A percentile compares a stretch with the other conserved stretches of the same genome.
Evolutionary conservation across 2,797 vertebrate genomes (phyloP).

Genomic region (Tamandua tetradactyla): DNA sequence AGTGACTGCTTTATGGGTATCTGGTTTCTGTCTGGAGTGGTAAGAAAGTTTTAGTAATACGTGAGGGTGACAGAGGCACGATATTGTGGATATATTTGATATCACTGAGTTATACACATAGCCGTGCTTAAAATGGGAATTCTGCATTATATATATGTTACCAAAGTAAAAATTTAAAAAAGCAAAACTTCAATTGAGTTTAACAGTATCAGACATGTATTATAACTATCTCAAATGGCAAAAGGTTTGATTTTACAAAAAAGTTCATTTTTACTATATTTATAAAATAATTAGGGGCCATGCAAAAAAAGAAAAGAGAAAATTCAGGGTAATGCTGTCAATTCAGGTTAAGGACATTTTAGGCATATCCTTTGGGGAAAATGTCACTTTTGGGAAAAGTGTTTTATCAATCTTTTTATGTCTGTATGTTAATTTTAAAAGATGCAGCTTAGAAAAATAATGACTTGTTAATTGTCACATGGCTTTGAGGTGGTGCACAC

Average conservation of each 20-base stretch:
- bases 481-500: neutral
- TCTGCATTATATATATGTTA: too few species aligned
- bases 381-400: neutral
- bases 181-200: too few species aligned
- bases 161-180: too few species aligned
- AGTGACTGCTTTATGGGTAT: too few species aligned
- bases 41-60: too few species aligned
- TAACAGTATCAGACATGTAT: neutral
- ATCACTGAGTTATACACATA: too few species aligned
- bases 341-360: neutral
- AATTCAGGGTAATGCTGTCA: neutral
- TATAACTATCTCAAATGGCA: neutral
- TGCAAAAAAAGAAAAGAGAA: conserved; percentile 24
- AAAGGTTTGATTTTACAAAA: neutral
- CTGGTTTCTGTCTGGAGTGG: too few species aligned
- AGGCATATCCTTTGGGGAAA: neutral
- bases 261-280: neutral
- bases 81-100: too few species aligned
- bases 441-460: neutral
- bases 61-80: too few species aligned
- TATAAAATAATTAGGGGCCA: neutral
- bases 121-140: too few species aligned
- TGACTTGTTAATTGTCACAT: neutral
- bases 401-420: neutral
- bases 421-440: conserved; percentile 24